Conservation (phyloP, 2,888 invertebrate genomes). For the Polydrusus pterygomalis region DNA sequence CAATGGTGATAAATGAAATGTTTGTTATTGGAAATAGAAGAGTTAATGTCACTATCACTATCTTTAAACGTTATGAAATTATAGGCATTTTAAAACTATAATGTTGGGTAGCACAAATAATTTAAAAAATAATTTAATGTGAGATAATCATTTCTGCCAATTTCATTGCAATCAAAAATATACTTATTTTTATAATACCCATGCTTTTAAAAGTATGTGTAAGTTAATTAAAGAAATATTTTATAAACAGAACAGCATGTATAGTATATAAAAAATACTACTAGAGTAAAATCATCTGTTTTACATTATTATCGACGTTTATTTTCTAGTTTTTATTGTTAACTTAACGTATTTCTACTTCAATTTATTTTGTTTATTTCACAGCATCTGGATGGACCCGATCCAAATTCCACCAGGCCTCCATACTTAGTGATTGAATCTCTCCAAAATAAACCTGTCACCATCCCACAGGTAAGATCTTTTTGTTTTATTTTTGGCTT, state of each 20-base stretch:
- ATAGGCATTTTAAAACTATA: no score
- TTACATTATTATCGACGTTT: constrained; percentile 10
- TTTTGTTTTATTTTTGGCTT: constrained; percentile 28
- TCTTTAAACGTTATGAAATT: no score
- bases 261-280: background rate
- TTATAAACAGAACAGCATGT: background rate
- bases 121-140: no score
- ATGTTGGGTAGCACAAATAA: no score
- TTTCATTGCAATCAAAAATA: no score
- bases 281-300: constrained; percentile 18
- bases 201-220: background rate
- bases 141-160: no score
- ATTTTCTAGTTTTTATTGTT: constrained; percentile 29
- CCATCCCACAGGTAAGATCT: constrained; percentile 65
- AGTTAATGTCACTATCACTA: no score
- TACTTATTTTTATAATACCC: background rate
- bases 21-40: no score
- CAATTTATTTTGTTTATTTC: constrained; percentile 57
- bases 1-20: no score
- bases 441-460: constrained; percentile 62
- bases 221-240: background rate
- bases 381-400: constrained; percentile 74
- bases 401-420: constrained; percentile 73
- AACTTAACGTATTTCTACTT: constrained; percentile 34
- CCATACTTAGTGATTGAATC: constrained; percentile 73